phyloP scores from a whole-genome alignment of 2,797 vertebrate genomes.

The Scomberomorus guttatus region DNA sequence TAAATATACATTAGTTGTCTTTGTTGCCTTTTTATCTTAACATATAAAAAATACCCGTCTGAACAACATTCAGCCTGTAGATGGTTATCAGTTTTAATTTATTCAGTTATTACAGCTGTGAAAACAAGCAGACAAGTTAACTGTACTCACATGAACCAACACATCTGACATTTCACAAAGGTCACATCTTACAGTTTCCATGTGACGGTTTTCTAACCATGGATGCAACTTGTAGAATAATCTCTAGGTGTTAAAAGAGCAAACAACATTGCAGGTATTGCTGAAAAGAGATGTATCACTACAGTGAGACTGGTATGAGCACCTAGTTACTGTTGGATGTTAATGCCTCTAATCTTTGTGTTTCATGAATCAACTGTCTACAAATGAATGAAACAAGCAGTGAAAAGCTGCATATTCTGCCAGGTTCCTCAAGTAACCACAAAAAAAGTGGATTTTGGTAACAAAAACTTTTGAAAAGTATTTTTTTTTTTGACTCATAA shows the following conservation, averaged over 20 bases:
- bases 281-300: slow-evolving; percentile 51
- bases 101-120: slow-evolving; percentile 81
- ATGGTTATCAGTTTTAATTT: slow-evolving; percentile 73
- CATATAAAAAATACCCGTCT: slow-evolving; percentile 26
- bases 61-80: slow-evolving; percentile 48
- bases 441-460: slow-evolving; percentile 34
- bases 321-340: slow-evolving; percentile 62
- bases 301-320: slow-evolving; percentile 64
- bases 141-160: slow-evolving; percentile 77
- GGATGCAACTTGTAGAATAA: slow-evolving; percentile 47
- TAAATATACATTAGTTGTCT: slow-evolving; percentile 74
- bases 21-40: neutral
- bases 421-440: slow-evolving; percentile 50
- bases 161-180: slow-evolving; percentile 75
- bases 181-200: slow-evolving; percentile 71
- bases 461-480: slow-evolving; percentile 22
- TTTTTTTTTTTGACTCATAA: slow-evolving; percentile 21
- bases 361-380: slow-evolving; percentile 37
- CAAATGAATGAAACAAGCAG: slow-evolving; percentile 34
- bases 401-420: slow-evolving; percentile 65
- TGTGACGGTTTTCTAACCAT: slow-evolving; percentile 54
- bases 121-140: slow-evolving; percentile 83
- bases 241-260: slow-evolving; percentile 39
- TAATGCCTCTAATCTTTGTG: slow-evolving; percentile 53
- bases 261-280: slow-evolving; percentile 63